Evolutionary conservation across 1,140 invertebrate genomes (phyloP), one percentile per base, ranked within the genome.

Genomic region (Tigriopus japonicus): DNA sequence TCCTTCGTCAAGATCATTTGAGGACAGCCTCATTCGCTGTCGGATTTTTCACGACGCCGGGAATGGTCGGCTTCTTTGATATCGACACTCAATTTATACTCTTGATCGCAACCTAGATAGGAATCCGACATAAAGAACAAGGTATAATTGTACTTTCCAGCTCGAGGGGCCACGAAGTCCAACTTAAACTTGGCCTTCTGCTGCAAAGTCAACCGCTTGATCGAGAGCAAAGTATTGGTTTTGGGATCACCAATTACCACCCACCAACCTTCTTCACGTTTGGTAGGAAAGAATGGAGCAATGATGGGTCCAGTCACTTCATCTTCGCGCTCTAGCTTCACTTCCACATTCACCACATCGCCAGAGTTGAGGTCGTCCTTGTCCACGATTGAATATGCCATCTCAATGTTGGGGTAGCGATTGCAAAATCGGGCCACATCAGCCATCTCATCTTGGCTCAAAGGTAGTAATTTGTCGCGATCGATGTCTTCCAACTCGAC

Each of bases 121-220:
- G 92, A 86, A 73, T 98, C 96, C 69, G 89, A 95, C 92, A 99
- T 98, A 71, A 93, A 98, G 74, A 95, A 98, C 41, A 99, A 73
- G 0, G 87, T 93, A 71, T 98, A 97, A 13, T 17, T 63, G 68
- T 75, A 68, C 19, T 42, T 28, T 59, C 72, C 73, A 24, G 85
- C 77, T 67, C 78, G 78, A 1, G 91, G 91, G 7, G 89, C 91
- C 56, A 94, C 84, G 76, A 97, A 98, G 71, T 98, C 92, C 42
- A 98, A 74, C 64, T 92, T 92, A 0, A 97, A 84, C 69, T 87
- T 89, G 0, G 92, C 90, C 66, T 87, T 92, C 67, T 94, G 86
- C 65, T 93, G 91, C 0, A 97, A 74, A 0, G 88, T 93, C 15
- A 96, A 74, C 17, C 95, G 78, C 71, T 98, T 98, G 68, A 99